Evolutionary conservation across 1,140 invertebrate genomes (phyloP).

Genomic region (Bursaphelenchus mucronatus): DNA sequence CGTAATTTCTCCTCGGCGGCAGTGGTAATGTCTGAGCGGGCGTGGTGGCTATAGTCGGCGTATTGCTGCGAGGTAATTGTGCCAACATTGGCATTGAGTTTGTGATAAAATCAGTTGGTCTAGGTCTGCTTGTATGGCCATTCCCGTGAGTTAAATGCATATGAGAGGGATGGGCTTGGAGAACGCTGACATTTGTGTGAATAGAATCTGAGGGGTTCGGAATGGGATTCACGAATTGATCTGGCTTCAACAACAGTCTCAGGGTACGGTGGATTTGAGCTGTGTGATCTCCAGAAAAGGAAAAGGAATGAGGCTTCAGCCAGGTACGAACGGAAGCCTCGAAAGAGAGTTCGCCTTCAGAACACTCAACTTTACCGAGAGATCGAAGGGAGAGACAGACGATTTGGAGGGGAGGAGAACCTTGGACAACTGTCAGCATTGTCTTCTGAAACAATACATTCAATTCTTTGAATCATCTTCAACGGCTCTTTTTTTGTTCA

Average conservation of each 20-base stretch:
- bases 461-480: no score
- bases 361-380: slow-evolving; percentile 15
- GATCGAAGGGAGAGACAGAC: slow-evolving; percentile 31
- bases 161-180: background rate
- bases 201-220: slow-evolving; percentile 10
- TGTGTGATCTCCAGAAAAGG: slow-evolving; percentile 33
- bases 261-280: slow-evolving; percentile 15
- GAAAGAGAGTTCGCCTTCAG: slow-evolving; percentile 18
- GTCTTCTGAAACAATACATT: slow-evolving; percentile 23
- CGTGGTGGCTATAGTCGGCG: slow-evolving; percentile 8
- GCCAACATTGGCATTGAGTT: slow-evolving; percentile 14
- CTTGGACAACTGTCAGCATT: slow-evolving; percentile 34
- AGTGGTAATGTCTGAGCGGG: slow-evolving; percentile 16
- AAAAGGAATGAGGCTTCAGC: slow-evolving; percentile 31
- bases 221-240: slow-evolving; percentile 12
- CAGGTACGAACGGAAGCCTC: slow-evolving; percentile 29
- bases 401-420: slow-evolving; percentile 30
- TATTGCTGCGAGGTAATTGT: slow-evolving; percentile 8
- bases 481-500: background rate
- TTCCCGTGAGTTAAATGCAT: background rate
- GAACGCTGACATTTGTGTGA: slow-evolving; percentile 5
- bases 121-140: background rate
- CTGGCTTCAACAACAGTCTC: slow-evolving; percentile 3
- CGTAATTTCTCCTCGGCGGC: slow-evolving; percentile 1
- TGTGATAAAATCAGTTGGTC: background rate